These are phyloP conservation scores for Cichladusa arquata DNA, from an alignment of 2,113 vertebrate genomes.

Conservation along the genomic window DNA sequence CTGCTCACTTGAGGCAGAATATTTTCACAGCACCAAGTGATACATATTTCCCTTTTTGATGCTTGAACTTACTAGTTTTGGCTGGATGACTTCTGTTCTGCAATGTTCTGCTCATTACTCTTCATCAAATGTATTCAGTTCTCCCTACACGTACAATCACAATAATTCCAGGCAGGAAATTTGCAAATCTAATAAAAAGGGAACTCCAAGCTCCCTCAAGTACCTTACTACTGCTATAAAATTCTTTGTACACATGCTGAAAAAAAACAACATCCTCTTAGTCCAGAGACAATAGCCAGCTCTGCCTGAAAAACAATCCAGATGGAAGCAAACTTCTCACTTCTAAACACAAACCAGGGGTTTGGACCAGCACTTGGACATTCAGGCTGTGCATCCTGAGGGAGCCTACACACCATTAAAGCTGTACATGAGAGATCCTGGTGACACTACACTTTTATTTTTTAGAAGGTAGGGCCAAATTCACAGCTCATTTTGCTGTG, in stretches of 20 bases:
- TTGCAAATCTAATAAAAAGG: not conserved
- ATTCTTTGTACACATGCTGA: not conserved
- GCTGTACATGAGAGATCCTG: fast-evolving
- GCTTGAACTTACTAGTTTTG: not conserved
- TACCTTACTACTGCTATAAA: not conserved
- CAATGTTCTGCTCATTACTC: not conserved
- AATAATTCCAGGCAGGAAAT: not conserved
- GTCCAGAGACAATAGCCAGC: not conserved
- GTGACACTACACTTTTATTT: not conserved
- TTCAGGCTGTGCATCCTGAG: fast-evolving
- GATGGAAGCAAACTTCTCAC: not conserved
- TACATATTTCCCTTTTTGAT: not conserved
- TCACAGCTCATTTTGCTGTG: not conserved
- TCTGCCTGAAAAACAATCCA: not conserved
- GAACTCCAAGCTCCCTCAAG: not conserved
- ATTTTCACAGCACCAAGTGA: not conserved
- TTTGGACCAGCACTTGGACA: not conserved
- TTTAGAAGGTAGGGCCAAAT: not conserved
- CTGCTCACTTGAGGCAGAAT: not conserved
- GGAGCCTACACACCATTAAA: not conserved
- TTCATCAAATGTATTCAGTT: not conserved
- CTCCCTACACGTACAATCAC: not conserved
- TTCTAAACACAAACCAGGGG: not conserved
- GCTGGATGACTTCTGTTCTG: not conserved
- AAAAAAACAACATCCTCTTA: not conserved